These are phyloP conservation scores for Papilio xuthus DNA, from an alignment of 1,140 invertebrate genomes.

Conservation along the genomic window DNA sequence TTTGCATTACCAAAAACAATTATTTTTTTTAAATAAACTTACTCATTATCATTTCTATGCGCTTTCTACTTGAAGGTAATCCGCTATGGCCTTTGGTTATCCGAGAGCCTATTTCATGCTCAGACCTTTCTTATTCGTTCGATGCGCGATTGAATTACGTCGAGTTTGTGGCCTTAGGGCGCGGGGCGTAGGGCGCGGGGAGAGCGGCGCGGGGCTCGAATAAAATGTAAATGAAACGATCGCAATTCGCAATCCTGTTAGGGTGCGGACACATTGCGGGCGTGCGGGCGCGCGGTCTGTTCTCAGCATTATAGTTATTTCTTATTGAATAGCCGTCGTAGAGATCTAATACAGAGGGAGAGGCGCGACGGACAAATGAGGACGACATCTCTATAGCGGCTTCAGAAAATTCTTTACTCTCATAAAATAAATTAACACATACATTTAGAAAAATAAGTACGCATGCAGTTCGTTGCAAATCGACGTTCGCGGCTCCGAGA, in stretches of 20 bases:
- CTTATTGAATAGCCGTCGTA: slow-evolving; percentile 6
- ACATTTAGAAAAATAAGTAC: neutral
- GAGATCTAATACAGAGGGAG: neutral
- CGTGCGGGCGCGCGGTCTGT: slow-evolving; percentile 12
- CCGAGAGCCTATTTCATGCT: neutral
- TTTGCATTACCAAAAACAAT: neutral
- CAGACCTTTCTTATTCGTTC: neutral
- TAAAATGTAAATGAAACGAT: slow-evolving; percentile 56
- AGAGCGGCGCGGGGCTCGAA: slow-evolving; percentile 27
- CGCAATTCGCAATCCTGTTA: slow-evolving; percentile 49
- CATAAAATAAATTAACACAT: neutral
- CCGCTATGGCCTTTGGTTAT: neutral
- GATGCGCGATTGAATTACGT: slow-evolving; percentile 23
- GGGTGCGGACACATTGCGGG: slow-evolving; percentile 36
- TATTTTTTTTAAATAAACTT: no score
- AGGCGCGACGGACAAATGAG: neutral
- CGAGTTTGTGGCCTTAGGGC: neutral
- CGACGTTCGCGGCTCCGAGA: neutral
- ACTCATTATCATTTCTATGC: neutral
- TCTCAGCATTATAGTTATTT: slow-evolving; percentile 5
- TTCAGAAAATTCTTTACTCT: neutral
- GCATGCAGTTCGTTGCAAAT: neutral
- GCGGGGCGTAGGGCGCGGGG: neutral
- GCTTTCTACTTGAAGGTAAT: neutral
- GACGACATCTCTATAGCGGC: neutral